These are phyloP conservation scores for Lochmaea crataegi DNA, from an alignment of 2,888 invertebrate species.

Conservation along the genomic window DNA sequence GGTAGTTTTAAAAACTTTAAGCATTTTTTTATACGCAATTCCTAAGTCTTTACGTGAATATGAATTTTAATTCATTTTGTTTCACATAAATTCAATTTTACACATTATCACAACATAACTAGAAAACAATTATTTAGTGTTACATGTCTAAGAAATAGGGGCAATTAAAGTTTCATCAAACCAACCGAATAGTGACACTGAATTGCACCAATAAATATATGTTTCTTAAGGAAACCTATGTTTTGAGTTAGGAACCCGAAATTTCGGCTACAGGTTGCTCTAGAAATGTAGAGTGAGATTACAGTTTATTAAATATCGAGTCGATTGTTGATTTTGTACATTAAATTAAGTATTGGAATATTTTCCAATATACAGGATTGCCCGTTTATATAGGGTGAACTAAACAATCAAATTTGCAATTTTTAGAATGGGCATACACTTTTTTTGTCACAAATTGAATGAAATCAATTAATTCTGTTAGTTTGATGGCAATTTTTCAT, in stretches of 20 bases:
- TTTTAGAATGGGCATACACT: neutral
- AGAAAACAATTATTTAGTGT: constrained; percentile 38
- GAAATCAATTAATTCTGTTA: constrained; percentile 4
- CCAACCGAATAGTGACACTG: constrained; percentile 4
- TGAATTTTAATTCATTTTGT: constrained; percentile 27
- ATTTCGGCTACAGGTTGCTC: too few relatives aligned
- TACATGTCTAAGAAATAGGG: constrained; percentile 19
- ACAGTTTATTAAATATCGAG: too few relatives aligned
- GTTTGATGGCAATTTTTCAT: constrained; percentile 29
- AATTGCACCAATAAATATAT: constrained; percentile 3
- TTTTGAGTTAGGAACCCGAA: too few relatives aligned
- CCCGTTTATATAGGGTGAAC: too few relatives aligned
- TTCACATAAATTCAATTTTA: constrained; percentile 45
- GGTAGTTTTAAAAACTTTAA: constrained; percentile 56
- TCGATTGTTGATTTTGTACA: too few relatives aligned
- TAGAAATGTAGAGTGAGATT: too few relatives aligned
- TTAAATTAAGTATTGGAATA: too few relatives aligned
- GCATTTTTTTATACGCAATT: constrained; percentile 49
- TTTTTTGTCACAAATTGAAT: neutral
- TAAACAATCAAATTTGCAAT: constrained; percentile 14
- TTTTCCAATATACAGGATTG: too few relatives aligned
- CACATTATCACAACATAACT: constrained; percentile 49
- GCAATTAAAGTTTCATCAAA: constrained; percentile 27
- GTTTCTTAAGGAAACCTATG: too few relatives aligned
- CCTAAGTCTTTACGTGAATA: constrained; percentile 40